Evolutionary conservation across 2,797 vertebrate genomes (phyloP).

Genomic region (Centropyge bicolor): DNA sequence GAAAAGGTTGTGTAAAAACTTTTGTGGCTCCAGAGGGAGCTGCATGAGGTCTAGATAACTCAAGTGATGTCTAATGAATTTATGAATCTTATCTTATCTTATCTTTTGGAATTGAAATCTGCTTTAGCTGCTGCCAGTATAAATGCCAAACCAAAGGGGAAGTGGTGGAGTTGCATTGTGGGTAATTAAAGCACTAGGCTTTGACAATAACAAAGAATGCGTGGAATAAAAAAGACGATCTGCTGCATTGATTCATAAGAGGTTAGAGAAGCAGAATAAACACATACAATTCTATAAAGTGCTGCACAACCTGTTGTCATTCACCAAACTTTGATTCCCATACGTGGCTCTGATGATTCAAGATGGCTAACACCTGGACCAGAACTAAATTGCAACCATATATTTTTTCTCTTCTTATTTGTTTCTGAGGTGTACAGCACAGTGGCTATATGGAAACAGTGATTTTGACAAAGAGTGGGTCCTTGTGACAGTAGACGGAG

Average conservation of each 20-base stretch:
- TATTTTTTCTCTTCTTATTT: neutral
- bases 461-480: slow-evolving; percentile 38
- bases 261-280: neutral
- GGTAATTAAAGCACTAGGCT: neutral
- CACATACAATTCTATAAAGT: neutral
- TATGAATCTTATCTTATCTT: too few species aligned
- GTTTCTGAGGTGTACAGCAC: slow-evolving; percentile 21
- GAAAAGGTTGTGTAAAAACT: too few species aligned
- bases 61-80: too few species aligned
- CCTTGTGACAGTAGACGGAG: slow-evolving; percentile 58
- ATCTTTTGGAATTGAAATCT: too few species aligned
- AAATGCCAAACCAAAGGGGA: neutral
- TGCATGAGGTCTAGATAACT: too few species aligned
- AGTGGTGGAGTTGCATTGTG: neutral
- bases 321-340: too few species aligned
- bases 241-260: too few species aligned
- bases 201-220: too few species aligned
- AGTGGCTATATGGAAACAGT: slow-evolving; percentile 58
- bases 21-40: too few species aligned
- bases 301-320: neutral
- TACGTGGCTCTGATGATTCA: neutral
- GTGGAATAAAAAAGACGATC: too few species aligned
- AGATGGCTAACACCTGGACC: neutral
- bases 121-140: too few species aligned
- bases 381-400: neutral